Evolutionary conservation across 2,113 vertebrate species (phyloP).

Genomic region (Sinocyclocheilus anophthalmus): DNA sequence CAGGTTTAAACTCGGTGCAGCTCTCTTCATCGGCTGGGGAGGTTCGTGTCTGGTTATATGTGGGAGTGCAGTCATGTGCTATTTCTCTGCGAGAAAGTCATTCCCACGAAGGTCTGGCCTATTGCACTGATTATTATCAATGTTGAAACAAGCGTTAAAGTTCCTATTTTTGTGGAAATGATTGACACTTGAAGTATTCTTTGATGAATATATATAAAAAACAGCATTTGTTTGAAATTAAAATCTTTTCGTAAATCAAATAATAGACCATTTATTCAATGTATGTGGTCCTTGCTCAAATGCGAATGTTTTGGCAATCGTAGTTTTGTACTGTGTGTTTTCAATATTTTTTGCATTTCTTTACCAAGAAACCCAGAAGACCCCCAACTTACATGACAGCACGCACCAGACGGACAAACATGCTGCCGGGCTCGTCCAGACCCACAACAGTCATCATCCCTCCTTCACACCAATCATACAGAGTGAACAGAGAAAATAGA

Average conservation of each 20-base stretch:
- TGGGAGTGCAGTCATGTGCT: slow-evolving; percentile 84
- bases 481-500: neutral
- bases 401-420: slow-evolving; percentile 65
- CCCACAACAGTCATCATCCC: slow-evolving; percentile 9
- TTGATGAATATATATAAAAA: neutral
- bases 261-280: neutral
- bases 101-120: slow-evolving; percentile 61
- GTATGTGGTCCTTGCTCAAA: neutral
- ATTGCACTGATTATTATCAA: neutral
- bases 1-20: slow-evolving; percentile 92
- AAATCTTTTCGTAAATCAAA: neutral
- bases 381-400: slow-evolving; percentile 37
- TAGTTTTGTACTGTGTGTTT: neutral
- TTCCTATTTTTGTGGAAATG: neutral
- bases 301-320: neutral
- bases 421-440: slow-evolving; percentile 61
- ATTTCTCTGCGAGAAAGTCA: slow-evolving; percentile 73
- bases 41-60: slow-evolving; percentile 87
- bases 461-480: slow-evolving; percentile 7
- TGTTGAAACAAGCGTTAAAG: too few species aligned
- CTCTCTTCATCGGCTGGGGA: slow-evolving; percentile 93
- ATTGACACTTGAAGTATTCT: neutral
- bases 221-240: too few species aligned
- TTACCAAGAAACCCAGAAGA: slow-evolving; percentile 49
- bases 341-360: slow-evolving; percentile 1